Conservation (phyloP, 2,888 invertebrate genomes). For the Petrophora chlorosata region DNA sequence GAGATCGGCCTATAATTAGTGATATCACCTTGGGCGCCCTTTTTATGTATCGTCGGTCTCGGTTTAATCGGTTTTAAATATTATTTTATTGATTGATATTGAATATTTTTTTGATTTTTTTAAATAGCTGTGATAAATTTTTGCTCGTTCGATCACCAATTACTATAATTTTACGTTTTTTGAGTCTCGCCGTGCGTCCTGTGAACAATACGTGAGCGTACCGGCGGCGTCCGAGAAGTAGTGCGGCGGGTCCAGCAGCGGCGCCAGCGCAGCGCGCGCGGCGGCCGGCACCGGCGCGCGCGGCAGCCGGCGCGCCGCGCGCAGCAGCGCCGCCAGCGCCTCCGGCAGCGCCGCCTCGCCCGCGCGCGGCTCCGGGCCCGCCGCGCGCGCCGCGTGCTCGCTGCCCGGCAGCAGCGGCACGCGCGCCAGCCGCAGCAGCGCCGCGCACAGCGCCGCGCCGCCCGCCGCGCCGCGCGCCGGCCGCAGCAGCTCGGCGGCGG, state of each 20-base stretch:
- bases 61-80: too few relatives aligned
- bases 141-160: too few relatives aligned
- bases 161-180: too few relatives aligned
- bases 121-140: too few relatives aligned
- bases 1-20: too few relatives aligned
- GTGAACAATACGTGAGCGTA: constrained; percentile 22
- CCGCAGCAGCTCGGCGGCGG: constrained; percentile 87
- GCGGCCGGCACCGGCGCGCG: constrained; percentile 28
- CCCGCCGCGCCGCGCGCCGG: constrained; percentile 76
- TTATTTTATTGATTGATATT: too few relatives aligned
- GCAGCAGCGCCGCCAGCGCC: constrained; percentile 61
- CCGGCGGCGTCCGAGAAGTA: constrained; percentile 56
- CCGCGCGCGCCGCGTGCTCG: constrained; percentile 40
- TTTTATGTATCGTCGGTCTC: too few relatives aligned
- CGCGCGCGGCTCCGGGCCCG: constrained; percentile 36
- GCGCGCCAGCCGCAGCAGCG: constrained; percentile 80
- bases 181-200: too few relatives aligned
- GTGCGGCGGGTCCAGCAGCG: constrained; percentile 63
- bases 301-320: constrained; percentile 39
- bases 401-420: constrained; percentile 32
- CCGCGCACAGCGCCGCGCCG: constrained; percentile 75
- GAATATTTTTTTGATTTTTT: too few relatives aligned
- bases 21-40: too few relatives aligned
- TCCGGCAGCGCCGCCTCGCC: constrained; percentile 73
- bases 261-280: constrained; percentile 39